A percentile compares a stretch with the other conserved stretches of the same genome.
phyloP scores from a whole-genome alignment of 2,888 invertebrate species.

The Pseudococcus longispinus region DNA sequence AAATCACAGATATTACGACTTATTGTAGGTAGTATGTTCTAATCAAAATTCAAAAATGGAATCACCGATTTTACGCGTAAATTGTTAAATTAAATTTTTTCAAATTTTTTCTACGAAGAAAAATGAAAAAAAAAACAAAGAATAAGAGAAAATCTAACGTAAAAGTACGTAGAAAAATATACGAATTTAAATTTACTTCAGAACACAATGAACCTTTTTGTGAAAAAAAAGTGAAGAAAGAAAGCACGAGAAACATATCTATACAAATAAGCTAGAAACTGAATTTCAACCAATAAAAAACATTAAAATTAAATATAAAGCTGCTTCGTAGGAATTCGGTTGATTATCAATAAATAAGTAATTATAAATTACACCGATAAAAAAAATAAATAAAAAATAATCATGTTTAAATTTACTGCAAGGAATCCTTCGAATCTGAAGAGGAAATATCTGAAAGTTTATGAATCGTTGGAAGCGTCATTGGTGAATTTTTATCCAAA shows the following conservation, averaged over 20 bases:
- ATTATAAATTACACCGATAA: not conserved
- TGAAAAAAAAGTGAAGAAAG: not conserved
- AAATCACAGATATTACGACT: not conserved
- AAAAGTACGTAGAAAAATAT: not conserved
- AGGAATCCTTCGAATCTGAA: conserved; percentile 51
- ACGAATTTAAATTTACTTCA: not conserved
- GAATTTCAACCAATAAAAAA: not conserved
- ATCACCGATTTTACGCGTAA: not conserved
- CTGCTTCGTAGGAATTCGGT: not conserved
- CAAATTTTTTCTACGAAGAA: not conserved
- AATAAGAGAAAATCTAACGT: not conserved
- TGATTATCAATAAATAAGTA: not conserved
- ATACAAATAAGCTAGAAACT: not conserved
- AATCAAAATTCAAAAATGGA: not conserved
- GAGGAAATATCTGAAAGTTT: conserved; percentile 54
- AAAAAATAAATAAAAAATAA: conserved; percentile 11
- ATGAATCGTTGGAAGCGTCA: conserved; percentile 25
- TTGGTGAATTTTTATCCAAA: conserved; percentile 19
- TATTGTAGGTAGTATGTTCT: not conserved
- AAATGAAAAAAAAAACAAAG: not conserved
- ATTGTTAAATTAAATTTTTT: not conserved
- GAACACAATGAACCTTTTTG: not conserved
- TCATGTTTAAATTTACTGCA: not conserved
- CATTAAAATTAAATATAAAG: not conserved
- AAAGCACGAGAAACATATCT: not conserved